phyloP scores from a whole-genome alignment of 2,888 invertebrate species.

The Tinea semifulvella region DNA sequence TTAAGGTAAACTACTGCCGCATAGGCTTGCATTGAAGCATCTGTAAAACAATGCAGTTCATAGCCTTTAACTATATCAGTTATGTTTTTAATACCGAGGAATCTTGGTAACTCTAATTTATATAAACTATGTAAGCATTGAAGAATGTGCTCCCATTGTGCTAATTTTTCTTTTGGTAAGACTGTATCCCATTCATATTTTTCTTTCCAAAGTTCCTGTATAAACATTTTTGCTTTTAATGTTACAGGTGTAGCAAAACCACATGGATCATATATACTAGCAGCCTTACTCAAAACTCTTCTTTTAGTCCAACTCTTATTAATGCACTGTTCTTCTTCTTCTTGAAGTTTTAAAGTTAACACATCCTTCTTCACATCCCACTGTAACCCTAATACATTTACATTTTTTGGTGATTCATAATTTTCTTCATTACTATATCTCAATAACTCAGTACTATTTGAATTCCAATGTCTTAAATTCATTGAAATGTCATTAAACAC shows the following conservation, averaged over 20 bases:
- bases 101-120: neutral
- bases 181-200: conserved; percentile 16
- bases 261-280: conserved; percentile 16
- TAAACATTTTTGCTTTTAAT: conserved; percentile 15
- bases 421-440: neutral
- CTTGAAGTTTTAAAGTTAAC: neutral
- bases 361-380: neutral
- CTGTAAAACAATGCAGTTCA: conserved; percentile 17
- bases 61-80: neutral
- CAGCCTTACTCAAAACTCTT: conserved; percentile 13
- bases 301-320: conserved; percentile 1
- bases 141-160: neutral
- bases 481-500: neutral
- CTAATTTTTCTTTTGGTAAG: neutral
- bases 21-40: conserved; percentile 16
- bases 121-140: neutral
- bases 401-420: neutral
- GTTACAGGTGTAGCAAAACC: conserved; percentile 11
- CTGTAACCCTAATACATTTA: neutral
- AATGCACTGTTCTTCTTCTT: neutral
- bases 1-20: conserved; percentile 15
- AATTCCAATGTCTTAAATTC: neutral
- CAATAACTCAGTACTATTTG: neutral
- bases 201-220: conserved; percentile 16
- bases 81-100: neutral